Evolutionary conservation across 35 echinoderm and acorn worm species (phyloP).

Genomic region (Heliocidaris tuberculata): DNA sequence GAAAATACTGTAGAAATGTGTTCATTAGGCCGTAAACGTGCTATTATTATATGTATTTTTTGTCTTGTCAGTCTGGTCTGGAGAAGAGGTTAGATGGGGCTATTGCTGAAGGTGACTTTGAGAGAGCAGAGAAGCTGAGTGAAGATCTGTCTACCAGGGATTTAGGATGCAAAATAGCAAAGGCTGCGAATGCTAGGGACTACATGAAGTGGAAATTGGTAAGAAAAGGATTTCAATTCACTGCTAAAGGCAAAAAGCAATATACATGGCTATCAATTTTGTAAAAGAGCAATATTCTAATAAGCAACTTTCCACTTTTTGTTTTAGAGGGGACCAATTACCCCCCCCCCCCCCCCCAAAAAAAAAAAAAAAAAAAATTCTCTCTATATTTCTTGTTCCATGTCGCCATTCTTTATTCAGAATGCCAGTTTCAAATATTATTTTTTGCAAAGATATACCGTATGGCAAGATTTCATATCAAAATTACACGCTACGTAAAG

Average conservation of each 20-base stretch:
- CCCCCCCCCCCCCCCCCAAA: too few species aligned
- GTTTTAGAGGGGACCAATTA: background rate
- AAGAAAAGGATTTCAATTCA: background rate
- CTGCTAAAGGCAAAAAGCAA: background rate
- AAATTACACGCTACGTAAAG: too few species aligned
- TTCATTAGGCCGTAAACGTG: too few species aligned
- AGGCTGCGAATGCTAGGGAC: conserved; percentile 85
- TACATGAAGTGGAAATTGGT: conserved; percentile 80
- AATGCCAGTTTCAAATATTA: too few species aligned
- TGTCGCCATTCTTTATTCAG: too few species aligned
- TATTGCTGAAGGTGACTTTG: conserved; percentile 71
- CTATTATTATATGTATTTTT: too few species aligned
- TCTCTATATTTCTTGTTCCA: too few species aligned
- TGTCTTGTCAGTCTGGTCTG: conserved; percentile 72
- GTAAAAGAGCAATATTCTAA: background rate
- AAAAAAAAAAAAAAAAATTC: too few species aligned
- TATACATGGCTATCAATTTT: background rate
- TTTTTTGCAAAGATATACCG: too few species aligned
- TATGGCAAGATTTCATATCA: too few species aligned
- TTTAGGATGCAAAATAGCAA: conserved; percentile 75
- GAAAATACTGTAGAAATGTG: too few species aligned
- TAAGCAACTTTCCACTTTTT: background rate
- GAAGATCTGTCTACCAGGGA: conserved; percentile 77
- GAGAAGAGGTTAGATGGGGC: conserved; percentile 90
- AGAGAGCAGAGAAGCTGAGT: conserved; percentile 86